Base-by-base conservation (phyloP, 2,797 vertebrate genomes). In the Hoplostethus mediterraneus region DNA sequence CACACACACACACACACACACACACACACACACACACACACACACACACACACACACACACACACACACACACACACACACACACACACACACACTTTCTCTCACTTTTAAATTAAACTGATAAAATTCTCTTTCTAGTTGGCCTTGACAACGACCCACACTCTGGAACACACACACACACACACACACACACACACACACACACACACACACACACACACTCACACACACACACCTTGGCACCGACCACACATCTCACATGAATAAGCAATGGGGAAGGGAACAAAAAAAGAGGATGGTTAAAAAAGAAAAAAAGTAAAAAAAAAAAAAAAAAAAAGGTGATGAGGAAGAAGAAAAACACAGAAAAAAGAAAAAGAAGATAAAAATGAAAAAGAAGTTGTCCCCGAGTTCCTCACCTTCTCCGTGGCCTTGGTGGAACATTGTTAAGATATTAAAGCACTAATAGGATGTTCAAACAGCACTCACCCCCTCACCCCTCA, bases 91-190 rank as follows among this genome's bases (percentile, higher is more conserved):
- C 63, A 72, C 67, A 55, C 52, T 63, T 71, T 44, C 78, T 77
- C 66, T 77, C 83, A 76, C 73, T 85, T 89, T 89, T 77, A 83
- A 88, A 90, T 89, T 82, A 88, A 89, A 87, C 82, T 89, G 90
- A 90, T 90, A 90, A 88, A 89, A 91, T 91, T 84, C 80, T 87
- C 88, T 88, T 90, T 87, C 84, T 87, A 83, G 78, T 90, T 87
- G 86, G 87, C 90, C 90, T 90, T 89, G 82, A 90, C 86, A 77
- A 81, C 4, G 72, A 86, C 88, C 88, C 82, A 67, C 62, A 30
- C 81, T 80, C 56, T 33, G 48, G 60, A 67, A 68, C 30, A 47
- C 42, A 10, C 11, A 14, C 6, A 16, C 40, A 28, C 17, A 28
- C 40, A 47, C 4, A 21, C 42, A 38, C 48, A 48, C n/a, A 9